Conservation (phyloP, 2,113 vertebrate species). For the Thryonomys swinderianus region DNA sequence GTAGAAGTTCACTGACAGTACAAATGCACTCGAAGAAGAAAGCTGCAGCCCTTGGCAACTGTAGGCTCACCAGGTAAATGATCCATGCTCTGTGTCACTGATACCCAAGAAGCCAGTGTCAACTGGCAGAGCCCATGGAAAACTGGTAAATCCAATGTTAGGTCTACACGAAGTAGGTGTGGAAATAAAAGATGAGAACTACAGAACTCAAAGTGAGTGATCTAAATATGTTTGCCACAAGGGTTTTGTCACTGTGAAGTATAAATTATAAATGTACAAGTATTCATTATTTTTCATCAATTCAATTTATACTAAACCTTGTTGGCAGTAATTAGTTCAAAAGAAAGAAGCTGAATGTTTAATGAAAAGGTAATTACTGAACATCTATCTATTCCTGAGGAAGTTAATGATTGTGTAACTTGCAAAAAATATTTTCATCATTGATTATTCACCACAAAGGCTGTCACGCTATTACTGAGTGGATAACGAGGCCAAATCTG, state of each 20-base stretch:
- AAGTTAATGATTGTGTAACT: neutral
- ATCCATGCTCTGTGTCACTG: neutral
- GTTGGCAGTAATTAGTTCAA: neutral
- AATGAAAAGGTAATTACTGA: constrained; percentile 24
- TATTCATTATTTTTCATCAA: neutral
- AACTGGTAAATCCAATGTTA: neutral
- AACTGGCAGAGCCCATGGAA: neutral
- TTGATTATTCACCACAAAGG: neutral
- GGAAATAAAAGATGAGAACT: neutral
- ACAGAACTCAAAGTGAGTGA: neutral
- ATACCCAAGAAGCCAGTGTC: neutral
- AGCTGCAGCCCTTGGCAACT: neutral
- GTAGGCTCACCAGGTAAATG: neutral
- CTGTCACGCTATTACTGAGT: neutral
- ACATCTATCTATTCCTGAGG: neutral
- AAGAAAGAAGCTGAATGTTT: neutral
- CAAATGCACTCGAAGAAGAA: neutral
- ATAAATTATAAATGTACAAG: neutral
- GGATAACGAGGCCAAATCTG: neutral
- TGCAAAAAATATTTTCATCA: neutral
- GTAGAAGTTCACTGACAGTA: neutral
- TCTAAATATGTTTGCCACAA: neutral
- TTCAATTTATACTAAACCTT: neutral
- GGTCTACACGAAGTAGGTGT: neutral
- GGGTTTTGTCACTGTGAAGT: neutral